A percentile compares a stretch with the other conserved stretches of the same genome.
phyloP scores from a whole-genome alignment of 2,113 vertebrate species.

The Periophthalmodon schlosseri region DNA sequence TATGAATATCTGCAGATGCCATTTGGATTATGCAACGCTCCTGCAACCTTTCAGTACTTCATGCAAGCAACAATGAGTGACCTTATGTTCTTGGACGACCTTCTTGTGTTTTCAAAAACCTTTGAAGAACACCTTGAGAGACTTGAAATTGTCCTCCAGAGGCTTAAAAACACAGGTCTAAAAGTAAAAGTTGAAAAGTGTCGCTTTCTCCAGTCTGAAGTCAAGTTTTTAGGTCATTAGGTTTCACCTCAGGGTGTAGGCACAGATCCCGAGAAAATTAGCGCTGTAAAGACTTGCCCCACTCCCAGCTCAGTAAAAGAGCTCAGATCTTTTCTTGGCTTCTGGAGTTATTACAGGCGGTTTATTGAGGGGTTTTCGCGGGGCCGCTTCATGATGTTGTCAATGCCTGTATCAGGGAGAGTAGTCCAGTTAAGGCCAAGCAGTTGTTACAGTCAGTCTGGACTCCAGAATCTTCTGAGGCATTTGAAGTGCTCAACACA shows the following conservation, averaged over 20 bases:
- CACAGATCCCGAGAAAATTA: background rate
- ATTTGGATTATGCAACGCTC: background rate
- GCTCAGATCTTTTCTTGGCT: background rate
- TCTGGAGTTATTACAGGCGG: background rate
- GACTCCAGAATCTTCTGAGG: background rate
- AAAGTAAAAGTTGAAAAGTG: constrained; percentile 4
- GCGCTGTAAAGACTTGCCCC: background rate
- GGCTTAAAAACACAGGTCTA: background rate
- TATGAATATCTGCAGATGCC: too few species aligned
- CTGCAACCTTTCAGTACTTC: background rate
- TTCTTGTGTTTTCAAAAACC: background rate
- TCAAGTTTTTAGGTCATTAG: constrained; percentile 6
- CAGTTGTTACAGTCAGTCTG: background rate
- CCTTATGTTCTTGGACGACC: background rate
- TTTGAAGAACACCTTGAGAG: background rate
- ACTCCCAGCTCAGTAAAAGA: background rate
- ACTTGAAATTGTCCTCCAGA: background rate
- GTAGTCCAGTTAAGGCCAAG: background rate
- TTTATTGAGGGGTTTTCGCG: background rate
- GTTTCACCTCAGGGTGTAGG: background rate
- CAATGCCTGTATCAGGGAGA: background rate
- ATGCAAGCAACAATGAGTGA: background rate
- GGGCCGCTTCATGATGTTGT: background rate
- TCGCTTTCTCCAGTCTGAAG: constrained; percentile 1
- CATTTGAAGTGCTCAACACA: background rate